These are phyloP conservation scores for Sapayoa aenigma DNA, from an alignment of 2,113 vertebrate species.

Conservation along the genomic window DNA sequence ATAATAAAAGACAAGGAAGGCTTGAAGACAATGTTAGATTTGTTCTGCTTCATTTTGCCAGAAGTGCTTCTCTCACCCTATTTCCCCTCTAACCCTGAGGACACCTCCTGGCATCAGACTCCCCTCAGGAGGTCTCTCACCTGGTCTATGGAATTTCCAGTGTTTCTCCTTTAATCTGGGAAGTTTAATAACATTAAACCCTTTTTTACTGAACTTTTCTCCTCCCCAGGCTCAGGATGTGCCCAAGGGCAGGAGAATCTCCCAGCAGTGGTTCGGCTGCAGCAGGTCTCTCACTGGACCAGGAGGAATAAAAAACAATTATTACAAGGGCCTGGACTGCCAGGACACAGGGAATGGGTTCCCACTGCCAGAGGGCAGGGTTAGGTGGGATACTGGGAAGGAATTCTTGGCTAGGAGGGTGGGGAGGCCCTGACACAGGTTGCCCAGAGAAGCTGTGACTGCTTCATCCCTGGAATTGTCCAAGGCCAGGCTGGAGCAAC, in stretches of 20 bases:
- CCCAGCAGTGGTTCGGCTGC: background rate
- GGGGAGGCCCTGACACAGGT: rapidly evolving
- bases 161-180: background rate
- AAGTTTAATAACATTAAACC: background rate
- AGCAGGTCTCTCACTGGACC: background rate
- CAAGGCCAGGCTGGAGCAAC: background rate
- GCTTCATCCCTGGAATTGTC: background rate
- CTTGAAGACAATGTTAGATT: background rate
- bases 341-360: background rate
- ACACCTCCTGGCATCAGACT: background rate
- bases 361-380: background rate
- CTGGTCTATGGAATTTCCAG: background rate
- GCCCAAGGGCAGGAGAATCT: background rate
- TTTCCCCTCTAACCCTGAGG: background rate
- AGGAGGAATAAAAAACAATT: background rate
- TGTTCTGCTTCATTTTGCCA: background rate
- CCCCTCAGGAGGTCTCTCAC: background rate
- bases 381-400: background rate
- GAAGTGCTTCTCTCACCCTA: background rate
- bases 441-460: background rate
- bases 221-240: background rate
- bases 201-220: background rate
- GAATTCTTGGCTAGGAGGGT: background rate
- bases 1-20: background rate
- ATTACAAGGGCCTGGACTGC: background rate